phyloP scores from a whole-genome alignment of 2,888 invertebrate species.

The Pelosia muscerda region DNA sequence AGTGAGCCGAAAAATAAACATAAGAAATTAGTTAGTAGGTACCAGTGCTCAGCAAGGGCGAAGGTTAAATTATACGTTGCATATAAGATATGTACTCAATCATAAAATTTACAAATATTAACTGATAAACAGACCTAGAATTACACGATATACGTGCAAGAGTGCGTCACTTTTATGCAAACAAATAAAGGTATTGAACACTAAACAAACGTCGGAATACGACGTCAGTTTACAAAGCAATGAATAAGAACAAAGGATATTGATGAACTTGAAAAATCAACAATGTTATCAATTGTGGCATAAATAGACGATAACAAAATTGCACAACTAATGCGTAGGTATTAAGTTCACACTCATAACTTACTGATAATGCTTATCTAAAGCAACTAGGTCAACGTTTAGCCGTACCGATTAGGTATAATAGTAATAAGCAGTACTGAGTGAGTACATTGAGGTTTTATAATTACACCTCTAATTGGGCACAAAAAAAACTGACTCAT shows the following conservation, averaged over 20 bases:
- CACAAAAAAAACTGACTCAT: background rate
- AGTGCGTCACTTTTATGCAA: constrained; percentile 66
- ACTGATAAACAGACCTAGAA: constrained; percentile 48
- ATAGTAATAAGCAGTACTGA: constrained; percentile 41
- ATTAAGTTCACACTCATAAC: constrained; percentile 58
- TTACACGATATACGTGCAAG: constrained; percentile 51
- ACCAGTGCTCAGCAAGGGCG: background rate
- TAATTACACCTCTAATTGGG: background rate
- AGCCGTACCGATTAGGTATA: constrained; percentile 59
- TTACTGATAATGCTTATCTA: constrained; percentile 75
- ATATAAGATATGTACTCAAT: background rate
- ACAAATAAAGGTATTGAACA: constrained; percentile 55
- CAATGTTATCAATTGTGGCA: constrained; percentile 60
- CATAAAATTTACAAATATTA: constrained; percentile 42
- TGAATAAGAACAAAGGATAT: constrained; percentile 65
- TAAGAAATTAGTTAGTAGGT: background rate
- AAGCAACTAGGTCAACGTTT: constrained; percentile 76
- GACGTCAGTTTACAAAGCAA: constrained; percentile 61
- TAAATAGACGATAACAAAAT: constrained; percentile 69
- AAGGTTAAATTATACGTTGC: background rate
- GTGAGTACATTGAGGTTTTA: background rate
- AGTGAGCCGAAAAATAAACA: background rate
- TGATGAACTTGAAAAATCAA: constrained; percentile 72
- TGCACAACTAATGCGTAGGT: constrained; percentile 70
- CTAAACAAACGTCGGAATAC: constrained; percentile 56